These are phyloP conservation scores for Nilaparvata lugens DNA, from an alignment of 1,140 invertebrate genomes.

Conservation along the genomic window DNA sequence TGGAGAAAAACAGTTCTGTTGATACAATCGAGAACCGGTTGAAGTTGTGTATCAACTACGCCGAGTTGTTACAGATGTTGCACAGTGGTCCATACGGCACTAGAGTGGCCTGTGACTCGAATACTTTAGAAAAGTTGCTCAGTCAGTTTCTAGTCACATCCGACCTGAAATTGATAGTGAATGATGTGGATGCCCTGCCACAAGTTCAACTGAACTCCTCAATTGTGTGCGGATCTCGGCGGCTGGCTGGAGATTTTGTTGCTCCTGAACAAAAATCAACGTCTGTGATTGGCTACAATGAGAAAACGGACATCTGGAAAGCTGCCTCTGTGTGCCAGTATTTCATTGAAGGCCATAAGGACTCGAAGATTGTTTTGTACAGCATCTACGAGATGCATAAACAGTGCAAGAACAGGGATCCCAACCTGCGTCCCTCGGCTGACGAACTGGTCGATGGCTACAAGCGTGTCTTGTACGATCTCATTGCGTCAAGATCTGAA, in stretches of 20 bases:
- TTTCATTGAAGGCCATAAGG: conserved; percentile 31
- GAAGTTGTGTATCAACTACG: conserved; percentile 40
- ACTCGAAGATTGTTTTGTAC: conserved; percentile 24
- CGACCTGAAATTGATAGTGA: conserved; percentile 36
- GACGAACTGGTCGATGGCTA: conserved; percentile 26
- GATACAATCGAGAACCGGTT: conserved; percentile 31
- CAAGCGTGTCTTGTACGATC: not conserved
- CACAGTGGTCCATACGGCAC: conserved; percentile 37
- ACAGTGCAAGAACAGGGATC: conserved; percentile 33
- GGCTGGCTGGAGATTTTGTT: conserved; percentile 39
- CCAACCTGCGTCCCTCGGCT: conserved; percentile 33
- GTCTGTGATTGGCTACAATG: conserved; percentile 34
- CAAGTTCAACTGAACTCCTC: conserved; percentile 25
- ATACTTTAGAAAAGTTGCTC: conserved; percentile 39
- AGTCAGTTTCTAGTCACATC: conserved; percentile 40
- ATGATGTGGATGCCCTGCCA: conserved; percentile 45
- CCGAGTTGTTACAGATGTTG: conserved; percentile 35
- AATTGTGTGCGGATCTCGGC: conserved; percentile 39
- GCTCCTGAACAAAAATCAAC: conserved; percentile 45
- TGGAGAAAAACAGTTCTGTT: conserved; percentile 14
- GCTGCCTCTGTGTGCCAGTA: conserved; percentile 40
- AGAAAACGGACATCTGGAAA: conserved; percentile 48
- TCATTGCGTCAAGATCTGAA: no score
- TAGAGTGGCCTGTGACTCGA: conserved; percentile 45
- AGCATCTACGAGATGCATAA: conserved; percentile 36